Conservation (phyloP, 2,888 invertebrate species). For the Nycteola revayana region DNA sequence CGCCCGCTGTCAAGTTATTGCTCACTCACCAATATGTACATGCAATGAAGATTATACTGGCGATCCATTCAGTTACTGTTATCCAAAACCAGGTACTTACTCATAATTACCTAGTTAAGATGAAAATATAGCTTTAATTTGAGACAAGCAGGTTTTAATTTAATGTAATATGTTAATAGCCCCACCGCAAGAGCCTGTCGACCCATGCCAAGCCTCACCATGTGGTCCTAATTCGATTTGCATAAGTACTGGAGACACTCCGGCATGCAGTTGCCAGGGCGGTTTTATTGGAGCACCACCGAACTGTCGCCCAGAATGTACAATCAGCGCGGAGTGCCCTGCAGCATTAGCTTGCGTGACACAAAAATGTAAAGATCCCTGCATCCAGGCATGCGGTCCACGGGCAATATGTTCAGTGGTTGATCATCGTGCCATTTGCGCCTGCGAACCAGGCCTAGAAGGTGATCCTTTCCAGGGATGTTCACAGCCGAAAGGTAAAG, state of each 20-base stretch:
- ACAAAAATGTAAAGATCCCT: conserved; percentile 85
- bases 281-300: conserved; percentile 85
- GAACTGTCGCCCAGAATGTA: conserved; percentile 86
- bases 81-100: conserved; percentile 82
- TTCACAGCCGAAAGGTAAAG: conserved; percentile 65
- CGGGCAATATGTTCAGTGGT: conserved; percentile 82
- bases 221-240: conserved; percentile 86
- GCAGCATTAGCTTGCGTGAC: conserved; percentile 84
- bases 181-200: conserved; percentile 40
- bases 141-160: too few relatives aligned
- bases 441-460: conserved; percentile 81
- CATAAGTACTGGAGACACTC: conserved; percentile 81
- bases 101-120: too few relatives aligned
- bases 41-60: conserved; percentile 86
- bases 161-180: too few relatives aligned
- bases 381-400: conserved; percentile 85
- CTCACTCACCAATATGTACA: conserved; percentile 88
- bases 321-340: conserved; percentile 86
- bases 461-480: conserved; percentile 85
- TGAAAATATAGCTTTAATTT: too few relatives aligned
- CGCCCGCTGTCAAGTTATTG: conserved; percentile 87
- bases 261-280: conserved; percentile 84
- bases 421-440: conserved; percentile 85
- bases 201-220: conserved; percentile 86
- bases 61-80: conserved; percentile 87